These are phyloP conservation scores for Colaptes auratus DNA, from an alignment of 2,113 vertebrate genomes.

Conservation along the genomic window DNA sequence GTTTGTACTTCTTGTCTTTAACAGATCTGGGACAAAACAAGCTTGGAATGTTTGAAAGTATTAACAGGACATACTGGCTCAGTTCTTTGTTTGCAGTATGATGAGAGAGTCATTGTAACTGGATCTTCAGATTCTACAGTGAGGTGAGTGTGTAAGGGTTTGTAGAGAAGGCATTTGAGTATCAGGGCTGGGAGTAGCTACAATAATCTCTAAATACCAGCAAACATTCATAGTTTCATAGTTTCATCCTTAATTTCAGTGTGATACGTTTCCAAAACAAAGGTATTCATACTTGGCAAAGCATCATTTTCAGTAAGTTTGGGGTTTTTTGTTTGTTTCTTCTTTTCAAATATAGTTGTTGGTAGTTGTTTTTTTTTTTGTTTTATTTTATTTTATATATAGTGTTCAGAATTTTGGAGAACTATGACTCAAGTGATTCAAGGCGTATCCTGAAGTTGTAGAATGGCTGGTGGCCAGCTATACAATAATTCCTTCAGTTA, in stretches of 20 bases:
- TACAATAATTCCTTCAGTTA: background rate
- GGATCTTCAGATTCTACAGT: slow-evolving; percentile 98
- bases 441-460: background rate
- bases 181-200: background rate
- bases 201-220: background rate
- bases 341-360: too few relatives aligned
- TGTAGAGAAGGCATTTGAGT: background rate
- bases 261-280: background rate
- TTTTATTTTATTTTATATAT: too few relatives aligned
- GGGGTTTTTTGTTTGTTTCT: background rate
- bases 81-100: slow-evolving; percentile 97
- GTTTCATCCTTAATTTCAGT: background rate
- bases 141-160: slow-evolving; percentile 76
- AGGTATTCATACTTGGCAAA: background rate
- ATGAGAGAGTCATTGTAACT: slow-evolving; percentile 97
- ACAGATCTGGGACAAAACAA: slow-evolving; percentile 98
- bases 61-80: slow-evolving; percentile 97
- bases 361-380: background rate
- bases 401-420: background rate
- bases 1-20: background rate
- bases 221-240: too few relatives aligned
- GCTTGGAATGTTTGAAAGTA: slow-evolving; percentile 96
- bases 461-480: background rate
- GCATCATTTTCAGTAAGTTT: background rate
- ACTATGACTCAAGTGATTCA: background rate